Percentiles rank a stretch among this genome's conserved stretches.
Evolutionary conservation across 53 echinoderm and acorn worm species (phyloP).

Genomic region (Hippasteria phrygiana): DNA sequence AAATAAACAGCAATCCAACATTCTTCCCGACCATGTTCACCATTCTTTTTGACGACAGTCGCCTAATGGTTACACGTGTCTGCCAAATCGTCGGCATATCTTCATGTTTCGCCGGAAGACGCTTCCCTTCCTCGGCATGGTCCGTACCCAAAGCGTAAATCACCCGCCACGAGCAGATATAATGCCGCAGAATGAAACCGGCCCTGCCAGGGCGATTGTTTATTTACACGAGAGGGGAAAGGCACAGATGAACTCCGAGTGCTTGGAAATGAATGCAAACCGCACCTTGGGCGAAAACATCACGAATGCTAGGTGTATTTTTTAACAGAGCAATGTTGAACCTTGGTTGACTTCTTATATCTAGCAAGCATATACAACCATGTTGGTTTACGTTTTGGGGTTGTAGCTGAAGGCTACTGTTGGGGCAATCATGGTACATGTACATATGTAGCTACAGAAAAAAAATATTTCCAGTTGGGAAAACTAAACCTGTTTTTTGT

Average conservation of each 20-base stretch:
- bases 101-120: background rate
- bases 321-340: no score
- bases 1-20: background rate
- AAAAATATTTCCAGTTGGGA: no score
- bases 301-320: no score
- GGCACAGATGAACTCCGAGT: background rate
- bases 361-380: no score
- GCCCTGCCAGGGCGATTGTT: conserved; percentile 32
- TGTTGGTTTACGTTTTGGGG: no score
- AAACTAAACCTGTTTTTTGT: no score
- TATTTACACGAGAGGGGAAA: conserved; percentile 31
- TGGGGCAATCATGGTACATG: no score
- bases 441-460: no score
- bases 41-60: background rate
- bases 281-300: background rate
- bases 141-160: background rate
- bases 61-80: conserved; percentile 7
- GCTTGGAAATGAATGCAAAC: background rate
- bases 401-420: no score
- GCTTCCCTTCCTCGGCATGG: no score
- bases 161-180: conserved; percentile 8
- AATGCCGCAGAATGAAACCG: background rate
- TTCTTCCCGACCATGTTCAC: background rate
- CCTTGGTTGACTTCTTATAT: no score
- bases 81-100: background rate